Percentiles rank a stretch among this genome's conserved stretches.
Conservation (phyloP, 2,797 vertebrate genomes). For the Melanotaenia boesemani region DNA sequence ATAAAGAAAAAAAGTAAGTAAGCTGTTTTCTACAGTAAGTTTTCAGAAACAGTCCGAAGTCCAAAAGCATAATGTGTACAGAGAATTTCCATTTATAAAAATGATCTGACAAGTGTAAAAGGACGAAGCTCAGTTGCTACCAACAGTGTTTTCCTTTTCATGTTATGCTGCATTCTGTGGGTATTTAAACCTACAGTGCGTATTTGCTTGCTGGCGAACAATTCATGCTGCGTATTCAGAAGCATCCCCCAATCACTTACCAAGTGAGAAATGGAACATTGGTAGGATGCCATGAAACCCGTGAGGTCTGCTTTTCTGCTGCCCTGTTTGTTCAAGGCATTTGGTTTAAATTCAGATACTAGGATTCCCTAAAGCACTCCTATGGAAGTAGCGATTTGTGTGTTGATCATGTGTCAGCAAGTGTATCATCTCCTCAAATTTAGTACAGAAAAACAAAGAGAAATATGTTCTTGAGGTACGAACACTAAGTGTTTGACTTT, state of each 20-base stretch:
- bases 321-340: slow-evolving; percentile 32
- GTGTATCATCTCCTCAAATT: slow-evolving; percentile 6
- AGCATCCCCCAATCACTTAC: slow-evolving; percentile 51
- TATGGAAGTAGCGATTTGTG: slow-evolving; percentile 10
- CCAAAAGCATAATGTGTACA: slow-evolving; percentile 29
- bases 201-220: slow-evolving; percentile 21
- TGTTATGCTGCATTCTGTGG: slow-evolving; percentile 38
- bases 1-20: slow-evolving; percentile 42
- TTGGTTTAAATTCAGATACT: slow-evolving; percentile 38
- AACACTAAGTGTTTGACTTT: not conserved
- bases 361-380: slow-evolving; percentile 4
- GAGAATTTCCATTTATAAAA: slow-evolving; percentile 27
- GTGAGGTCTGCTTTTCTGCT: slow-evolving; percentile 46
- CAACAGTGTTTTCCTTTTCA: slow-evolving; percentile 12
- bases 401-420: slow-evolving; percentile 30
- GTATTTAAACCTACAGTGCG: slow-evolving; percentile 24
- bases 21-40: not conserved
- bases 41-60: not conserved
- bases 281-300: slow-evolving; percentile 19
- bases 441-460: slow-evolving; percentile 4
- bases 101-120: slow-evolving; percentile 22
- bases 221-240: slow-evolving; percentile 28
- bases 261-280: slow-evolving; percentile 25
- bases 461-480: slow-evolving; percentile 6
- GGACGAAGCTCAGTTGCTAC: slow-evolving; percentile 20